Conservation (phyloP, 1,140 invertebrate species). For the Onthophagus taurus region DNA sequence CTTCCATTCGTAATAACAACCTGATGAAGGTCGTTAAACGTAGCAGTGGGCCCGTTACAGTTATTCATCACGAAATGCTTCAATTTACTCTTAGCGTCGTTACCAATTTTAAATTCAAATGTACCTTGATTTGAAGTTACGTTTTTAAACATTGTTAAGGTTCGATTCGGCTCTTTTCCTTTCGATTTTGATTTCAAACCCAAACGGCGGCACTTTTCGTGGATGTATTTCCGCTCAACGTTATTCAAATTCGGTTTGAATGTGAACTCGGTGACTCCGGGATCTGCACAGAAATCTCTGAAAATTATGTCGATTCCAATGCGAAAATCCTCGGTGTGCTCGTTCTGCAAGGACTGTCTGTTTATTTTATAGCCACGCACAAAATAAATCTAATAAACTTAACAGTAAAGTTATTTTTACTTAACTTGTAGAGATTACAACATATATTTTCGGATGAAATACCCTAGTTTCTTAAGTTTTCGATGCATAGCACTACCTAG, state of each 20-base stretch:
- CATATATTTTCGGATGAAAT: too few species aligned
- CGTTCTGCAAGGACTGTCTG: too few species aligned
- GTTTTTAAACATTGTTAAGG: conserved; percentile 52
- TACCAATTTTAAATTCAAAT: background rate
- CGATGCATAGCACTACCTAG: too few species aligned
- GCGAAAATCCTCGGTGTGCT: conserved; percentile 9
- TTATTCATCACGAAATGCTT: background rate
- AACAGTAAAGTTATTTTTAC: too few species aligned
- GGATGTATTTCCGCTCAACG: conserved; percentile 61
- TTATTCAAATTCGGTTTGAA: conserved; percentile 61
- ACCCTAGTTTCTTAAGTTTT: too few species aligned
- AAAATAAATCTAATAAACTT: too few species aligned
- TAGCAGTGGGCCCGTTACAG: background rate
- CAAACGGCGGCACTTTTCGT: conserved; percentile 46
- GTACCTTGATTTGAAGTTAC: conserved; percentile 28
- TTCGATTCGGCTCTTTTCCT: conserved; percentile 55
- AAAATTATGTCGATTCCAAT: conserved; percentile 10
- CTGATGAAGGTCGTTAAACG: background rate
- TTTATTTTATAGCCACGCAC: too few species aligned
- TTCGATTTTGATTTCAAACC: conserved; percentile 54
- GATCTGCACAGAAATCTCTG: conserved; percentile 2
- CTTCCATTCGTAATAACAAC: background rate
- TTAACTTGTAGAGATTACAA: too few species aligned
- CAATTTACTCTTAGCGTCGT: background rate
- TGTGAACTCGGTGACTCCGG: conserved; percentile 3